phyloP scores from a whole-genome alignment of 2,113 vertebrate genomes.

The Lampris megalopsis region DNA sequence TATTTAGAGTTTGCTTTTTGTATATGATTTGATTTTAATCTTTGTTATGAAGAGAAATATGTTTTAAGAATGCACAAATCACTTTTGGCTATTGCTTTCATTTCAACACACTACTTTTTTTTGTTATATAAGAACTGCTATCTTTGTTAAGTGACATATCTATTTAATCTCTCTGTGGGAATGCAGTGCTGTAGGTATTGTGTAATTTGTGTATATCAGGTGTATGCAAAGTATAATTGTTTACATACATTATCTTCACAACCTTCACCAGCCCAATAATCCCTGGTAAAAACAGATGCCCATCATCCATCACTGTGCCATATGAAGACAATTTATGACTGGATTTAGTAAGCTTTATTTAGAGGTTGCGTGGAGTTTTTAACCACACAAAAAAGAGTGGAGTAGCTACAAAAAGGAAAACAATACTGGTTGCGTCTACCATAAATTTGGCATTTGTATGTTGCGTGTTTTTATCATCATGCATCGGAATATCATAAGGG shows the following conservation, averaged over 20 bases:
- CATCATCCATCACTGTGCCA: not conserved
- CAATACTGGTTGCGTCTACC: not conserved
- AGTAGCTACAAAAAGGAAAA: not conserved
- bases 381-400: not conserved
- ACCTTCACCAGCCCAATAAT: constrained; percentile 26
- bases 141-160: constrained; percentile 17
- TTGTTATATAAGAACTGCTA: constrained; percentile 3
- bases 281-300: not conserved
- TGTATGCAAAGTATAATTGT: constrained; percentile 40
- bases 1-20: constrained; percentile 11
- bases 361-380: not conserved
- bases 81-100: constrained; percentile 49
- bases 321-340: constrained; percentile 5
- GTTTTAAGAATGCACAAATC: constrained; percentile 51
- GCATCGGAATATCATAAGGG: not conserved
- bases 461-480: constrained; percentile 27
- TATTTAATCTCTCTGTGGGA: constrained; percentile 27
- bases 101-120: constrained; percentile 42
- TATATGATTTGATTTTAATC: constrained; percentile 27
- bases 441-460: constrained; percentile 10
- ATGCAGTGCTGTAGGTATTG: constrained; percentile 11
- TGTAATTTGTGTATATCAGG: not conserved
- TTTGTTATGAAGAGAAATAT: constrained; percentile 30
- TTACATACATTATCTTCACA: constrained; percentile 9
- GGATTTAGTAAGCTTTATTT: constrained; percentile 9